phyloP scores from a whole-genome alignment of 2,113 vertebrate genomes.

The Coptodon bakossiorum region DNA sequence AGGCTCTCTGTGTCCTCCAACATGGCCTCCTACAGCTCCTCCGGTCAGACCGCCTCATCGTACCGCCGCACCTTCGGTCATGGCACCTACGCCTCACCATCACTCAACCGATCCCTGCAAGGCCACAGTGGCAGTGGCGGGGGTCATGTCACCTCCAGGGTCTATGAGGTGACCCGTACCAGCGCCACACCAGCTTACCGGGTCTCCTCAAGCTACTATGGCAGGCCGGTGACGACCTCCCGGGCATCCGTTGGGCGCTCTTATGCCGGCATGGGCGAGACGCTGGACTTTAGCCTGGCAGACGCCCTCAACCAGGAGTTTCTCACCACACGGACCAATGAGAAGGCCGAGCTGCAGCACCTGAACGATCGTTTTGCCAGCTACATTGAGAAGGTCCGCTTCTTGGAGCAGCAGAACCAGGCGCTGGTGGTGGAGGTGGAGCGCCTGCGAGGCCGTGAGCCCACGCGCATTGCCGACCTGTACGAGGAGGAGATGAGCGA shows the following conservation, averaged over 20 bases:
- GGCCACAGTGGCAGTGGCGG: conserved; percentile 7
- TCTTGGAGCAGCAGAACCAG: conserved; percentile 92
- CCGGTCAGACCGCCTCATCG: conserved; percentile 81
- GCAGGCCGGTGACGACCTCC: background rate
- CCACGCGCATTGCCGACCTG: conserved; percentile 83
- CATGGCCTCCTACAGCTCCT: conserved; percentile 86
- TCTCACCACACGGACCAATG: conserved; percentile 89
- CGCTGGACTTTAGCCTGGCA: conserved; percentile 90
- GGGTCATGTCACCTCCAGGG: conserved; percentile 70
- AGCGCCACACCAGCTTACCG: conserved; percentile 65
- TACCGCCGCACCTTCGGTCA: conserved; percentile 85
- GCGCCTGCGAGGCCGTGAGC: conserved; percentile 86
- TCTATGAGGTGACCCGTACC: conserved; percentile 84
- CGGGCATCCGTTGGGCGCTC: conserved; percentile 59
- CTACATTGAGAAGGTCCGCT: conserved; percentile 98
- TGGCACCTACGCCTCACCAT: conserved; percentile 61
- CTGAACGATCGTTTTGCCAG: conserved; percentile 93
- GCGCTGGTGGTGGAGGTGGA: conserved; percentile 84
- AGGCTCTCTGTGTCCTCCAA: conserved; percentile 34
- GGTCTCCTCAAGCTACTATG: conserved; percentile 58
- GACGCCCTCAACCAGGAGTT: conserved; percentile 96
- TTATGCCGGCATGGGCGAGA: conserved; percentile 82
- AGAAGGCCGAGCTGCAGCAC: conserved; percentile 93
- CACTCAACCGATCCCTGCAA: conserved; percentile 74
- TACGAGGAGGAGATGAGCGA: conserved; percentile 94